phyloP scores from a whole-genome alignment of 2,797 vertebrate species.

The Neosilurus mollespiculum region DNA sequence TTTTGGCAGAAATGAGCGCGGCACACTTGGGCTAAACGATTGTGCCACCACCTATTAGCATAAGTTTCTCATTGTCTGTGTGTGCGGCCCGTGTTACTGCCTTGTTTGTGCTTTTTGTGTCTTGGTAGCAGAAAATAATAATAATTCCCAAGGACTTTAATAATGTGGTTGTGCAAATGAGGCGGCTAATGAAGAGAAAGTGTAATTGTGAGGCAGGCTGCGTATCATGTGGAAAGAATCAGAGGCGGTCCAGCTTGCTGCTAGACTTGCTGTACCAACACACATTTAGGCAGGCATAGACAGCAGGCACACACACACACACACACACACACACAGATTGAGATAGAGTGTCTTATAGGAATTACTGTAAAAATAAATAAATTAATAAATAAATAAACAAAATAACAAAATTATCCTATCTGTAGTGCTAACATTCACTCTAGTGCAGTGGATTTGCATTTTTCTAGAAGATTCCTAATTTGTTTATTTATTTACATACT shows the following conservation, averaged over 20 bases:
- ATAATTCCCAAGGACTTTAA: conserved; percentile 51
- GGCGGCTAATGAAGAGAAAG: conserved; percentile 49
- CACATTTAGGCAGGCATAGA: background rate
- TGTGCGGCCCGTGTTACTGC: conserved; percentile 23
- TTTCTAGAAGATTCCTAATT: conserved; percentile 12
- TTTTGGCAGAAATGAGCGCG: conserved; percentile 10
- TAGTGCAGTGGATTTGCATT: conserved; percentile 27
- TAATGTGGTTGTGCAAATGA: conserved; percentile 45
- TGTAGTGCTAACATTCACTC: background rate
- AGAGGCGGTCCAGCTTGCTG: conserved; percentile 22
- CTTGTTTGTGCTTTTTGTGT: conserved; percentile 40
- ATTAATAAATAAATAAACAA: conserved; percentile 47
- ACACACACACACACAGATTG: background rate
- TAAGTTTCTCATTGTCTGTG: conserved; percentile 48
- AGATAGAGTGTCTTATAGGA: background rate
- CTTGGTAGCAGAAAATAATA: conserved; percentile 50
- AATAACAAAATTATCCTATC: background rate
- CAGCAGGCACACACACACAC: conserved; percentile 23
- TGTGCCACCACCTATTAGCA: conserved; percentile 43
- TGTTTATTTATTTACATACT: background rate
- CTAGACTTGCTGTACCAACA: conserved; percentile 20
- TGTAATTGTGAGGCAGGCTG: conserved; percentile 47
- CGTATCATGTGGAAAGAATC: conserved; percentile 44
- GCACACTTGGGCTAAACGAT: conserved; percentile 38
- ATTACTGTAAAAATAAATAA: conserved; percentile 43